A percentile compares a stretch with the other conserved stretches of the same genome.
phyloP scores from a whole-genome alignment of 2,113 vertebrate species.

The Nettapus auritus region DNA sequence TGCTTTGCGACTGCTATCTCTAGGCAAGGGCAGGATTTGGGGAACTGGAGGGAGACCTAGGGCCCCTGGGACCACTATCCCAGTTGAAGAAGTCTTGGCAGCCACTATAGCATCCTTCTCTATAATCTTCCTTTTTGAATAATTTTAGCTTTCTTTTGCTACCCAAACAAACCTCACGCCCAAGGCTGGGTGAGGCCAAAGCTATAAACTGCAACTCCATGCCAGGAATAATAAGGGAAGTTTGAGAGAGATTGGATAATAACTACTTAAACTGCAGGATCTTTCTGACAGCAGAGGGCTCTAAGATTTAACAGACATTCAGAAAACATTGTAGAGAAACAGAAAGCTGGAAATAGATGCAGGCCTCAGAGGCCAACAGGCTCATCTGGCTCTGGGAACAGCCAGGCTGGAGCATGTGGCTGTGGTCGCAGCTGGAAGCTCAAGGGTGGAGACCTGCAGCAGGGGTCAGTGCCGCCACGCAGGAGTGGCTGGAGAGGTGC shows the following conservation, averaged over 20 bases:
- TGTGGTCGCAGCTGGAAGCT: background rate
- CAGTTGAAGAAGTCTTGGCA: background rate
- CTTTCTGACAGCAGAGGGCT: background rate
- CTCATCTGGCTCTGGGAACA: fast-evolving
- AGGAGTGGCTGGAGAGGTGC: no score
- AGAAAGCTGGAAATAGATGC: background rate
- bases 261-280: background rate
- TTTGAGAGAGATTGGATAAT: background rate
- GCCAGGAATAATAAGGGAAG: background rate
- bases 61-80: background rate
- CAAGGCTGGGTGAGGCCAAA: background rate
- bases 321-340: background rate
- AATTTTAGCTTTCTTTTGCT: background rate
- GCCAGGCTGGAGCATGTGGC: fast-evolving
- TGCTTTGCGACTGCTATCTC: background rate
- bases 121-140: background rate
- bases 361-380: fast-evolving
- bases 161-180: background rate
- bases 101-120: background rate
- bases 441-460: background rate
- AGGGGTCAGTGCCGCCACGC: background rate
- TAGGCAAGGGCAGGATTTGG: background rate
- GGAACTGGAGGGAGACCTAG: background rate
- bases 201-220: background rate
- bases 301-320: background rate